Conservation (phyloP, 2,888 invertebrate genomes). For the Ennomos fuscantarius region DNA sequence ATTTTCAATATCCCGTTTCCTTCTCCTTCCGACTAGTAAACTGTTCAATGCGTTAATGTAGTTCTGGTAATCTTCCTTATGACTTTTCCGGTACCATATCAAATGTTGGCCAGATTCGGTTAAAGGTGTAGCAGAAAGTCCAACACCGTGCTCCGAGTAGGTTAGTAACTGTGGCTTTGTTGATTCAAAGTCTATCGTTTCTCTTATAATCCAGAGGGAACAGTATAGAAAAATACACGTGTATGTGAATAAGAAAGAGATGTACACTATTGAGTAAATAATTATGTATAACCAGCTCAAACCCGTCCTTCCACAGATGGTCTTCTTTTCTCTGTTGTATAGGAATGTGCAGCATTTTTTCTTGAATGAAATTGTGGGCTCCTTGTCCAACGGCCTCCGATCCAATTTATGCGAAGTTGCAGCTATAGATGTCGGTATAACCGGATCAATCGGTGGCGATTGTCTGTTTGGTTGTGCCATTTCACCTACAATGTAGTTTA, state of each 20-base stretch:
- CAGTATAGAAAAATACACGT: conserved; percentile 59
- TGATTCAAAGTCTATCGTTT: conserved; percentile 40
- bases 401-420: conserved; percentile 24
- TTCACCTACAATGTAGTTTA: not conserved
- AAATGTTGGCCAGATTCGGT: conserved; percentile 56
- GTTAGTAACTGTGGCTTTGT: conserved; percentile 46
- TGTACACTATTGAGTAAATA: conserved; percentile 61
- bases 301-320: conserved; percentile 60
- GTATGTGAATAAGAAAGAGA: conserved; percentile 64
- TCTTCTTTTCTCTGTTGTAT: conserved; percentile 56
- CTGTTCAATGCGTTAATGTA: conserved; percentile 64
- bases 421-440: conserved; percentile 23
- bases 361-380: conserved; percentile 26
- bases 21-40: conserved; percentile 50
- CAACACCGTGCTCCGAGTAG: conserved; percentile 61
- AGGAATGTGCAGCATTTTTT: conserved; percentile 45
- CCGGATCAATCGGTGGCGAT: conserved; percentile 19
- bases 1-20: conserved; percentile 46
- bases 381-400: conserved; percentile 8
- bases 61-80: conserved; percentile 56
- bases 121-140: conserved; percentile 67
- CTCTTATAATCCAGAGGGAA: conserved; percentile 55
- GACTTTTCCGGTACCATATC: conserved; percentile 65
- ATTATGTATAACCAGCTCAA: conserved; percentile 62
- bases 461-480: conserved; percentile 18